A percentile compares a stretch with the other conserved stretches of the same genome.
Conservation (phyloP, 2,113 vertebrate genomes). For the Chlorodrepanis virens region DNA sequence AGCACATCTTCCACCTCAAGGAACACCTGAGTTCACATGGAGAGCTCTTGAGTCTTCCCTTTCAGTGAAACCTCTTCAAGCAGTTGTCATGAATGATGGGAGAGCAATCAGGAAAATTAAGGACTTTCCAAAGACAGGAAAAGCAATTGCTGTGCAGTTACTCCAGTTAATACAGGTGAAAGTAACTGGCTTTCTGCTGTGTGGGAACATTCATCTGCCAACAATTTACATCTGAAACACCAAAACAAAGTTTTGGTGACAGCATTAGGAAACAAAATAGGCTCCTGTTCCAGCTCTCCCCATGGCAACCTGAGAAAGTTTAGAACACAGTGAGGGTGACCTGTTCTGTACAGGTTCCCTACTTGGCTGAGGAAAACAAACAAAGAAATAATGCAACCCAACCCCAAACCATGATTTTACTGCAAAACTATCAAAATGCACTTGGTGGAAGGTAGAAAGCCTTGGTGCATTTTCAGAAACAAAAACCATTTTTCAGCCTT, state of each 20-base stretch:
- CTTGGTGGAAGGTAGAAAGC: background rate
- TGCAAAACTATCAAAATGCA: background rate
- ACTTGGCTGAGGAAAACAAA: background rate
- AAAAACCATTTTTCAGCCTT: background rate
- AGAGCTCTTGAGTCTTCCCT: background rate
- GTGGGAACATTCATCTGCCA: background rate
- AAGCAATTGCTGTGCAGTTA: background rate
- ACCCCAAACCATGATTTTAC: background rate
- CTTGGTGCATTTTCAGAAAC: background rate
- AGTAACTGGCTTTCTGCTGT: background rate
- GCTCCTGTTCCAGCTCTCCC: background rate
- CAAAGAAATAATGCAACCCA: background rate
- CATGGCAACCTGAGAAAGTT: fast-evolving
- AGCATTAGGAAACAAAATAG: background rate
- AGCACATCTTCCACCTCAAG: background rate
- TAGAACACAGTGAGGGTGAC: background rate
- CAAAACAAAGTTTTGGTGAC: background rate
- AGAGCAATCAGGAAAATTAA: background rate
- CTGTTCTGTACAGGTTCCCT: background rate
- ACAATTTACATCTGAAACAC: background rate
- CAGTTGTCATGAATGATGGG: background rate
- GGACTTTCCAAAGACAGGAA: background rate
- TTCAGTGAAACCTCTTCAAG: background rate
- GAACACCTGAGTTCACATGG: background rate
- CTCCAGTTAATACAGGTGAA: background rate